A percentile compares a stretch with the other conserved stretches of the same genome.
Conservation (phyloP, 2,797 vertebrate species). For the Fistularia tabacaria region DNA sequence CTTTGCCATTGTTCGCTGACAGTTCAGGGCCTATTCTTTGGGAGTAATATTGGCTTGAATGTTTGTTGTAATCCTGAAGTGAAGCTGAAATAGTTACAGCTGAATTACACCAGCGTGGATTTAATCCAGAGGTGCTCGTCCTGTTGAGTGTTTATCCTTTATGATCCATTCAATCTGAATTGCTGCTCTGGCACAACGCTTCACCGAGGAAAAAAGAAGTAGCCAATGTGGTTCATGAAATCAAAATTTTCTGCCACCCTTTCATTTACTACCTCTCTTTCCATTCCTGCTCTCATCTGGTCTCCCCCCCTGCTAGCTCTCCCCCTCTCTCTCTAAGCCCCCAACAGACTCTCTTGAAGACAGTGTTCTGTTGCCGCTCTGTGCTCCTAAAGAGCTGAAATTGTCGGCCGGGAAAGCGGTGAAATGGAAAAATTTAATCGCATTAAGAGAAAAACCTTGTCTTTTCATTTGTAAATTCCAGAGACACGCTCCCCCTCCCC, state of each 20-base stretch:
- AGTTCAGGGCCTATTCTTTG: too few relatives aligned
- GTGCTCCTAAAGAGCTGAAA: conserved; percentile 68
- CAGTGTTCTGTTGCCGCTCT: conserved; percentile 57
- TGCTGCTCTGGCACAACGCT: too few relatives aligned
- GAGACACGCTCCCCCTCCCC: conserved; percentile 58
- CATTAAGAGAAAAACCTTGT: conserved; percentile 81
- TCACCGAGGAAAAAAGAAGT: conserved; percentile 13
- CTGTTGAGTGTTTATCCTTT: too few relatives aligned
- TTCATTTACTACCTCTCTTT: conserved; percentile 19
- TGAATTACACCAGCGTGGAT: too few relatives aligned
- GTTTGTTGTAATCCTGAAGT: too few relatives aligned
- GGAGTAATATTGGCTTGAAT: too few relatives aligned
- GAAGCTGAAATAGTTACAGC: too few relatives aligned
- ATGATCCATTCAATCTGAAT: too few relatives aligned
- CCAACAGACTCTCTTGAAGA: conserved; percentile 50
- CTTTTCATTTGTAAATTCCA: conserved; percentile 84
- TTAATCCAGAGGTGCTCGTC: too few relatives aligned
- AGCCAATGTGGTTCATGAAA: conserved; percentile 45
- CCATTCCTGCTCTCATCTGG: conserved; percentile 9
- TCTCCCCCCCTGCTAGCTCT: conserved; percentile 21
- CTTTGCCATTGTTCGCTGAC: too few relatives aligned
- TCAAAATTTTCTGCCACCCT: conserved; percentile 41
- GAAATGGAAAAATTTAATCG: conserved; percentile 85
- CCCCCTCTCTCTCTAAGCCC: conserved; percentile 13
- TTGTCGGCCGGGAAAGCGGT: conserved; percentile 73